Evolutionary conservation across 2,113 vertebrate genomes (phyloP), one percentile per base, ranked within the genome.

Genomic region (Clarias macrocephalus): DNA sequence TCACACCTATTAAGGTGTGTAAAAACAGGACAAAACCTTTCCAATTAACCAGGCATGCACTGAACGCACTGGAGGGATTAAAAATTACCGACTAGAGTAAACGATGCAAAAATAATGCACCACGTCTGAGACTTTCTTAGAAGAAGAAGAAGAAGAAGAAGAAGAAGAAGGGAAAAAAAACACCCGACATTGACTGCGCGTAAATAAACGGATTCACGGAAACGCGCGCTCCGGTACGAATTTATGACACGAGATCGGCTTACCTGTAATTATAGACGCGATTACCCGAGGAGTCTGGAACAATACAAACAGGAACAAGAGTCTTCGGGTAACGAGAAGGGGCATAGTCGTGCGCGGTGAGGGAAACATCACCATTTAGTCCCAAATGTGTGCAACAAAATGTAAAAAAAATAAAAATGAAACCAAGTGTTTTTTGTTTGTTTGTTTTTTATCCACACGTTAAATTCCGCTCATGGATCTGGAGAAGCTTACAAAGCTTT

Each of bases 251-350:
- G 23, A 81, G 48, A 33, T 80, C 28, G 21, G 10, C 94, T 94
- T 93, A 96, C 95, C 95, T 94, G 94, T 96, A 86, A 96, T 95
- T 80, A 96, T 92, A 83, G 93, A 91, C 65, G 91, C 91, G 91
- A 92, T 92, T 82, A 90, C 90, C 62, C 85, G 91, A 25, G 93
- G 91, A 84, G 92, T 87, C 70, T 92, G 94, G 62, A 95, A 91
- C 85, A 95, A 62, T 89, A 94, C 56, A 85, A 91, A 88, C 76
- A 81, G 88, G 85, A 94, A 79, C 37, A 93, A 85, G 68, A 95
- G 70, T 86, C 92, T 92, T 88, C 92, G 93, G 89, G 92, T 92
- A 91, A 92, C 92, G 89, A 87, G 70, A 73, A 89, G 86, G 62
- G 66, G 87, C 88, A n/a, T 87, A 42, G 89, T 90, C 86, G 60